Evolutionary conservation across 2,888 invertebrate genomes (phyloP).

Genomic region (Dermolepida albohirtum): DNA sequence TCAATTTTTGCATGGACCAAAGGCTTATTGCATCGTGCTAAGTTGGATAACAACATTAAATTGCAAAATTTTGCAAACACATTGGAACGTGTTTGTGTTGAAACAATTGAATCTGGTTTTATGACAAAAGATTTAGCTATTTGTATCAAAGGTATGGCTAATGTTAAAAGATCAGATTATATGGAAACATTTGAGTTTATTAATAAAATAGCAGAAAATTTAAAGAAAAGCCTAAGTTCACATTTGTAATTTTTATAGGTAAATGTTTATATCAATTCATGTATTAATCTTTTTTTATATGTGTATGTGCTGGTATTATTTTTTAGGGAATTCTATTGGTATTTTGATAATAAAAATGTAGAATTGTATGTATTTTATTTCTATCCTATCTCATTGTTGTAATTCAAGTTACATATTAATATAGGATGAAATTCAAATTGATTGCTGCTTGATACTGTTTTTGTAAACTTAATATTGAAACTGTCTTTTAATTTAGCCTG

Average conservation of each 20-base stretch:
- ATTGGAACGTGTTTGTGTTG: slow-evolving; percentile 90
- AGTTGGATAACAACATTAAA: slow-evolving; percentile 85
- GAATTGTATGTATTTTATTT: no score
- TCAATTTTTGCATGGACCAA: slow-evolving; percentile 99
- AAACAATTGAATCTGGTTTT: slow-evolving; percentile 92
- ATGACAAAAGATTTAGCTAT: slow-evolving; percentile 99
- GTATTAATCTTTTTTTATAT: background rate
- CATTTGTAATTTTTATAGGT: slow-evolving; percentile 21
- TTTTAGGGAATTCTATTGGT: no score
- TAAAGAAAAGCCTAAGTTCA: slow-evolving; percentile 71
- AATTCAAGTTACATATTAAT: no score
- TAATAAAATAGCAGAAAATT: slow-evolving; percentile 92
- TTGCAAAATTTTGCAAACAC: slow-evolving; percentile 85
- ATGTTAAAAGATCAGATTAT: slow-evolving; percentile 84
- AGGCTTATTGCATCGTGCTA: slow-evolving; percentile 93
- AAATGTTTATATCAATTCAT: slow-evolving; percentile 3
- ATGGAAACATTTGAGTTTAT: slow-evolving; percentile 97
- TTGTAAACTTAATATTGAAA: no score
- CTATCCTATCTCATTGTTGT: no score
- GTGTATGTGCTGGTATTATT: no score
- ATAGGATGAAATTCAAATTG: no score
- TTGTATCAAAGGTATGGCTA: slow-evolving; percentile 94
- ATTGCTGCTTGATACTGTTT: no score
- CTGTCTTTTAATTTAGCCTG: no score
- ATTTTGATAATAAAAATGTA: no score